Conservation (phyloP, 2,113 vertebrate species). For the Hippocampus abdominalis region DNA sequence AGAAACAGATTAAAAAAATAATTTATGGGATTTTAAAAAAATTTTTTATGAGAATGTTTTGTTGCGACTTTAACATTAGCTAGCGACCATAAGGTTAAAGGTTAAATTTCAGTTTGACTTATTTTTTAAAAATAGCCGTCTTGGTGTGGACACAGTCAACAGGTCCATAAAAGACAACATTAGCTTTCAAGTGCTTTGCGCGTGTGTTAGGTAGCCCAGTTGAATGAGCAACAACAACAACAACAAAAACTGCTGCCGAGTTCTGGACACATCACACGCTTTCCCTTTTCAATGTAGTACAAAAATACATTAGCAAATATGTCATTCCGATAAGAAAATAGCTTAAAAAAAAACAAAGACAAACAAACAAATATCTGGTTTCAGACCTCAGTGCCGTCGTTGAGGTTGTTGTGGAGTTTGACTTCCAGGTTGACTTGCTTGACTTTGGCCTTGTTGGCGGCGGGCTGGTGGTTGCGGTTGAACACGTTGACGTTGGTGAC, state of each 20-base stretch:
- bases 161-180: neutral
- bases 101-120: too few relatives aligned
- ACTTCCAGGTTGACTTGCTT: conserved; percentile 91
- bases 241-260: conserved; percentile 58
- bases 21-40: too few relatives aligned
- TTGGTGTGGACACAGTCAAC: neutral
- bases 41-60: too few relatives aligned
- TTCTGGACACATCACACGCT: conserved; percentile 48
- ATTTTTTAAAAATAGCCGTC: neutral
- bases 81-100: neutral
- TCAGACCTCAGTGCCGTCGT: conserved; percentile 93
- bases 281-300: conserved; percentile 61
- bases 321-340: conserved; percentile 66
- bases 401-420: conserved; percentile 88
- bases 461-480: conserved; percentile 63
- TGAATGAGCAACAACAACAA: conserved; percentile 51
- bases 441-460: conserved; percentile 63
- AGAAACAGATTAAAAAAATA: too few relatives aligned
- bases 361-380: neutral
- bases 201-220: conserved; percentile 75
- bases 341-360: conserved; percentile 67
- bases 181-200: conserved; percentile 27
- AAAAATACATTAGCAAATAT: conserved; percentile 79
- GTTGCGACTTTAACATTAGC: too few relatives aligned
- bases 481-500: conserved; percentile 82